Evolutionary conservation across 1,140 invertebrate genomes (phyloP).

Genomic region (Carcinoscorpius rotundicauda): DNA sequence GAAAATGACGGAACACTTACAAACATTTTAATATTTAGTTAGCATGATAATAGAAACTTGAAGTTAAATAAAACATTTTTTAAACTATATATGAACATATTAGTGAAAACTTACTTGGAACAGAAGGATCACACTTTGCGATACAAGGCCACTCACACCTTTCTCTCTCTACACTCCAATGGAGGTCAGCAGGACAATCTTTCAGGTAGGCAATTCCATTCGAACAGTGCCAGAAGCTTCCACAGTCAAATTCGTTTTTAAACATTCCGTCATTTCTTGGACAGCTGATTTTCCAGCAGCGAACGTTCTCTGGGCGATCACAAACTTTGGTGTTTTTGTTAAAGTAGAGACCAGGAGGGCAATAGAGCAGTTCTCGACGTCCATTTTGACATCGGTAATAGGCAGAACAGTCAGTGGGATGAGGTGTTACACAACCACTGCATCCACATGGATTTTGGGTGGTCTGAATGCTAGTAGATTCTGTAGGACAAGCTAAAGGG

Average conservation of each 20-base stretch:
- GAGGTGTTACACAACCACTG: neutral
- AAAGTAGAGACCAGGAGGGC: conserved; percentile 40
- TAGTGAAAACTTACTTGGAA: too few species aligned
- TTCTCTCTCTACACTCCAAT: conserved; percentile 6
- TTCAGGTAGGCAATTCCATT: conserved; percentile 23
- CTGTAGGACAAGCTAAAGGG: too few species aligned
- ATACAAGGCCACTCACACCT: conserved; percentile 3
- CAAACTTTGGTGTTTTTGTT: conserved; percentile 38
- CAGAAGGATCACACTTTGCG: conserved; percentile 16
- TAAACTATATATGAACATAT: too few species aligned
- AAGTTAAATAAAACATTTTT: too few species aligned
- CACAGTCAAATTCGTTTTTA: conserved; percentile 12
- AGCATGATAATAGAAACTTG: too few species aligned
- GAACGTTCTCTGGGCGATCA: conserved; percentile 31
- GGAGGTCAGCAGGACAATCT: conserved; percentile 17
- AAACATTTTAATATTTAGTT: too few species aligned
- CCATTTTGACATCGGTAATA: conserved; percentile 4
- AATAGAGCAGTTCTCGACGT: conserved; percentile 22
- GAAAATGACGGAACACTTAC: too few species aligned
- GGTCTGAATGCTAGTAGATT: too few species aligned
- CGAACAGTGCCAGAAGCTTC: conserved; percentile 24
- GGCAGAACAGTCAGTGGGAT: neutral
- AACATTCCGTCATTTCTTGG: conserved; percentile 1
- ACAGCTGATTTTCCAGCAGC: conserved; percentile 2
- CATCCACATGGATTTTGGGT: neutral